Percentiles rank a stretch among this genome's conserved stretches.
Conservation (phyloP, 2,888 invertebrate genomes). For the Drosophila fulvimacula region DNA sequence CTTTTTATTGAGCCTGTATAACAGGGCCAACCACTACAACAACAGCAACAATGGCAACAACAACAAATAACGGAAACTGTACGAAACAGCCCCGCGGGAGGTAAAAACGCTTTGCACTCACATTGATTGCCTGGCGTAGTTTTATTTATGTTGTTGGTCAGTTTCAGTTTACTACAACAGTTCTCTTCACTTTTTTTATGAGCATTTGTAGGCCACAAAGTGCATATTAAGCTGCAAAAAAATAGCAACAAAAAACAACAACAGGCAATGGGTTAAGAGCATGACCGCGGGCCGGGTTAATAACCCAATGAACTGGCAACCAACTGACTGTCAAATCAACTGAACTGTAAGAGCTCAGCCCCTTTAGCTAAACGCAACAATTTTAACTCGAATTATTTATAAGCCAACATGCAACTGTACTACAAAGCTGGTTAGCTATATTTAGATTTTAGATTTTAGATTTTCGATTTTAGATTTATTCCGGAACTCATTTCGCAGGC, state of each 20-base stretch:
- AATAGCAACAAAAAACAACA: constrained; percentile 1
- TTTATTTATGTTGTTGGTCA: constrained; percentile 73
- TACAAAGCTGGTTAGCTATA: not conserved
- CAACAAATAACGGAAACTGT: constrained; percentile 21
- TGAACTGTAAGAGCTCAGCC: constrained; percentile 16
- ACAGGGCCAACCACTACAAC: constrained; percentile 38
- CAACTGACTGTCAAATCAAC: constrained; percentile 37
- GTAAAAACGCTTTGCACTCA: constrained; percentile 78
- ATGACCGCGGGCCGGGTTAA: constrained; percentile 47
- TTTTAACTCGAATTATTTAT: constrained; percentile 25
- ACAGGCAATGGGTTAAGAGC: constrained; percentile 48
- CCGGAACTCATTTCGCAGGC: not conserved
- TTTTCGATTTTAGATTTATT: not conserved
- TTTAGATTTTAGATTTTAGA: constrained; percentile 1
- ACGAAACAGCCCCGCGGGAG: constrained; percentile 66
- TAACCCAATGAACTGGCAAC: constrained; percentile 43
- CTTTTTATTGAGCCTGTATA: constrained; percentile 70
- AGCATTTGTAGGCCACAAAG: constrained; percentile 76
- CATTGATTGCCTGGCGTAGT: constrained; percentile 75
- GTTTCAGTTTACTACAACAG: constrained; percentile 61
- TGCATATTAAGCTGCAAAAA: constrained; percentile 68
- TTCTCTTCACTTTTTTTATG: constrained; percentile 46
- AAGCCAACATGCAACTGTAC: constrained; percentile 1
- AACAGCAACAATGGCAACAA: constrained; percentile 19
- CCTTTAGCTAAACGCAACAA: constrained; percentile 23